A percentile compares a stretch with the other conserved stretches of the same genome.
Conservation (phyloP, 2,113 vertebrate genomes). For the Cyanistes caeruleus region DNA sequence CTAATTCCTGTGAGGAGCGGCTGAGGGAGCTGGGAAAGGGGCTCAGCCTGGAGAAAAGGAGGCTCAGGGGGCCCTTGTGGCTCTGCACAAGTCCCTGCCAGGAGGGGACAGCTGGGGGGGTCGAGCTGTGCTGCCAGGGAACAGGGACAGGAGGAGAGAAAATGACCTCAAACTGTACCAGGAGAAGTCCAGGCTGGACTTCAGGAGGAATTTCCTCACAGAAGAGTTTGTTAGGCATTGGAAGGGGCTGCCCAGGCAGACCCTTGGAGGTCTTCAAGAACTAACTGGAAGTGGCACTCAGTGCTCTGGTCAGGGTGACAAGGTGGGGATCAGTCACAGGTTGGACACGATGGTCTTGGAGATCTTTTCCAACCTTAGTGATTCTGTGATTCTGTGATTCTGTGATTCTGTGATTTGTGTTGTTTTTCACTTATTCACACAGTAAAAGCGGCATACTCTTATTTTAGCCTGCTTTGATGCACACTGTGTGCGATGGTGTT, state of each 20-base stretch:
- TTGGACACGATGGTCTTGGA: rapidly evolving
- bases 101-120: rapidly evolving
- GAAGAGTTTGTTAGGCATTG: background rate
- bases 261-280: background rate
- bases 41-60: background rate
- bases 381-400: background rate
- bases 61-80: background rate
- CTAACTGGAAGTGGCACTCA: background rate
- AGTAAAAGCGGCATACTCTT: background rate
- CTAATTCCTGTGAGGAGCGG: rapidly evolving
- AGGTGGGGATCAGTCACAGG: background rate
- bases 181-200: rapidly evolving
- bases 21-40: background rate
- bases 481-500: background rate
- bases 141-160: background rate
- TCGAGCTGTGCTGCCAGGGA: rapidly evolving
- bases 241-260: rapidly evolving
- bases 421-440: background rate
- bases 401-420: background rate
- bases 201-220: background rate
- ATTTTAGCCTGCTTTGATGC: background rate
- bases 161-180: rapidly evolving
- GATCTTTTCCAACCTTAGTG: background rate
- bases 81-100: background rate
- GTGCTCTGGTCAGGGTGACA: background rate